Evolutionary conservation across 1,140 invertebrate genomes (phyloP), one percentile per base, ranked within the genome.

Genomic region (Tigriopus japonicus): DNA sequence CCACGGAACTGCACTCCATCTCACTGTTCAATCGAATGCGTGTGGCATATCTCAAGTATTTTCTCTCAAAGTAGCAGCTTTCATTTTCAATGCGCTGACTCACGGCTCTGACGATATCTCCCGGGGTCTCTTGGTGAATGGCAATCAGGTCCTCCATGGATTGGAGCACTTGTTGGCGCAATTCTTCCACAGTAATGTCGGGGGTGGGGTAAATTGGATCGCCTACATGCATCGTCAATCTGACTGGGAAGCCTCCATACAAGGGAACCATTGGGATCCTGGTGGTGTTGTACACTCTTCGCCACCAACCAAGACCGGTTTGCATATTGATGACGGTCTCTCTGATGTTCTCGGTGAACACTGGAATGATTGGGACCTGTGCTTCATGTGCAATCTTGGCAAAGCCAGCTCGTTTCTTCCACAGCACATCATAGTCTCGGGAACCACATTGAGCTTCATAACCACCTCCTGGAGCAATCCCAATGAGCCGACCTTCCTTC

Each of bases 181-280:
- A 71, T 65, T 86, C 74, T 68, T 92, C 86, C 0, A 87, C 81
- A 49, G 84, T 83, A 40, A 84, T 66, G 6, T 49, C 12, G 62
- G 63, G 75, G 21, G 73, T 75, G 68, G 87, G 81, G 67, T 85
- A 83, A 63, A 94, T 87, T 5, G 88, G 85, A 66, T 81, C 75
- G 35, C 90, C 91, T 58, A 96, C 73, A 71, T 85, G 85, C 14
- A 88, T 92, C 64, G 84, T 78, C 67, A 98, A 76, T 75, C 98
- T 98, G 0, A 98, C 94, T 1, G 95, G 94, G 76, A 98, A 98
- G 41, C 91, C 89, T 23, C 95, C 95, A 76, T 95, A 98, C 60
- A 98, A 85, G 21, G 93, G 93, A 64, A 87, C 83, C 52, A 95
- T 77, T 12, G 95, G 95, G 65, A 97, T 77, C 63, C 85, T 80